Base-by-base conservation (phyloP, 2,797 vertebrate species). In the Babyrousa celebensis region DNA sequence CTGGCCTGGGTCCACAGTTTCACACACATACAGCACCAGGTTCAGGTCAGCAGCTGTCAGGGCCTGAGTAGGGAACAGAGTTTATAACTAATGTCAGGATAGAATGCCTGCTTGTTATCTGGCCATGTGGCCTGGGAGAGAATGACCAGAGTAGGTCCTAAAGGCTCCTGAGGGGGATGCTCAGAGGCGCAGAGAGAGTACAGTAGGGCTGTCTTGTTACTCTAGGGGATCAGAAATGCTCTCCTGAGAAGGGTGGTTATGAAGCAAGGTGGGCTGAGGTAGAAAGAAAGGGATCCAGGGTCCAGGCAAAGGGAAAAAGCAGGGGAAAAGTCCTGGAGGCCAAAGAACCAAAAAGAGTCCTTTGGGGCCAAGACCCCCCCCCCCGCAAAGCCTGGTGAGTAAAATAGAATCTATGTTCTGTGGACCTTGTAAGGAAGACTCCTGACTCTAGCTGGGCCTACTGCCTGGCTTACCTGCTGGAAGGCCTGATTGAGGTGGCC, bases 401-500 rank as follows among this genome's bases (percentile, higher is more conserved):
- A 18, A 54, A 52, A 3, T 67, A 63, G 14, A 92, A 58, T 27
- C 27, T 54, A 52, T 9, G 5, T 4, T 32, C 4, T 43, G 0
- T 32, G 74, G 58, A 16, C 36, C 75, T 77, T 72, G 52, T 89
- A 25, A 72, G 68, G 67, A 88, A 88, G 27, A 78, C 52, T 27
- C 32, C 27, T 18, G 16, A 71, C 36, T 5, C 52, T n/a, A 75
- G 6, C 23, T 77, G 56, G 25, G 12, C 62, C 63, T 17, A 36
- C 48, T 6, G 65, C 79, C 17, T 21, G 15, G 77, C 92, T 16
- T 98, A 99, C 99, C 99, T 99, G 99, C 98, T 99, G 99, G 98
- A 99, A 99, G 95, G 99, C 99, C 98, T 99, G 99, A 97, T 99
- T 99, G 98, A 99, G 99, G 95, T 99, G 99, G 94, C 99, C 99